Evolutionary conservation across 2,797 vertebrate genomes (phyloP), one percentile per base, ranked within the genome.

Genomic region (Lateolabrax maculatus): DNA sequence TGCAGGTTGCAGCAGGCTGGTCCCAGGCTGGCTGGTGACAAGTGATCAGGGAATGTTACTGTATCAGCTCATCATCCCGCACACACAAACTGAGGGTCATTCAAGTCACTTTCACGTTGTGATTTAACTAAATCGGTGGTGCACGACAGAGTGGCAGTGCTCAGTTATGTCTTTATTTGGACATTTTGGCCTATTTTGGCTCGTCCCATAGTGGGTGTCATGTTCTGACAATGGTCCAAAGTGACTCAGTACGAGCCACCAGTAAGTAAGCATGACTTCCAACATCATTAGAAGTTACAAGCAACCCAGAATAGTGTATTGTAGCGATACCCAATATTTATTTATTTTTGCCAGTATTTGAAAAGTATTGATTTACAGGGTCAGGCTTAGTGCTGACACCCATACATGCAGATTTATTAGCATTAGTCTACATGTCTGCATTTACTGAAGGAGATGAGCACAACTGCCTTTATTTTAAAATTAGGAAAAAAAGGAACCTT

Each of bases 1-100:
- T 88, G 86, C 94, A 93, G 94, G 93, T 95, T 94, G 83, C 75
- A 79, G 83, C 75, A 79, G 80, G 65, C 73, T 78, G 74, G 79
- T 87, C 62, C 77, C 53, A 27, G 71, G 9, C 72, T 49, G 58
- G 51, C 69, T 74, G 75, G 57, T 90, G 90, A 90, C 90, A 88
- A 90, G 89, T 80, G 83, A 89, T 82, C 86, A 81, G 89, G 81
- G 90, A 93, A 93, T 93, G 90, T 86, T 70, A 83, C 82, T 80
- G 46, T 80, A 75, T 90, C 82, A 67, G 75, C 81, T 77, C 23
- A 81, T 87, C 70, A 16, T 34, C 12, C 41, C 5, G 1, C 51
- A 67, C 48, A 58, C 6, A 49, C 13, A 60, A n/a, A n/a, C n/a
- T n/a, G 41, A 76, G 6, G 3, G 6, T 77, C 44, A 46, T 19